Evolutionary conservation across 2,113 vertebrate species (phyloP), one percentile per base, ranked within the genome.

Genomic region (Poeciliopsis prolifica): DNA sequence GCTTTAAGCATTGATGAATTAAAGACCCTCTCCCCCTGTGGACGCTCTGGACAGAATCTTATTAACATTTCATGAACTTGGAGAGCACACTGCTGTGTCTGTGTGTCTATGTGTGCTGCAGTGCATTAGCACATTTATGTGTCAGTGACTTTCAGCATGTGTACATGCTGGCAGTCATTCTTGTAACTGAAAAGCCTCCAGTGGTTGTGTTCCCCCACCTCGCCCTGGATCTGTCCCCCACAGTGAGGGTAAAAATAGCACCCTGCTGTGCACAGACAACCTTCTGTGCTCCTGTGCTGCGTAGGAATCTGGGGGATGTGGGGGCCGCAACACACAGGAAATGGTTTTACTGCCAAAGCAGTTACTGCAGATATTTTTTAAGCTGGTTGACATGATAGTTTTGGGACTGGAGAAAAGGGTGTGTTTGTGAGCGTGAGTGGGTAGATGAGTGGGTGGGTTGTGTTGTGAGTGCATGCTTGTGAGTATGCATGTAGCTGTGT

Each of bases 181-280:
- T 5, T 63, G 70, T 78, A 72, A 65, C 61, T 64, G 64, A 80
- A 75, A 81, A 77, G 66, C 79, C 68, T 74, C 61, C 61, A 10
- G 70, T 68, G 48, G 63, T 35, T 51, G 42, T 69, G 54, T 78
- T 72, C 76, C 73, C 63, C 77, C 65, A 58, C 51, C 37, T 74
- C 29, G 12, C 70, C 74, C 77, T 3, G 54, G 58, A 73, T 75
- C 79, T 78, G 75, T 87, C 86, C 86, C 84, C 77, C 70, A 75
- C 54, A 81, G 66, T 70, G 72, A 86, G 86, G 67, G 84, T 91
- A 93, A 90, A 92, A 93, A 93, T 93, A 93, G 91, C 87, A 35
- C 72, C 72, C 73, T 63, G 30, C 65, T 79, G 76, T 81, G 80
- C 79, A 91, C 79, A 91, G 78, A 66, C 87, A 72, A 84, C 77